Evolutionary conservation across 1,140 invertebrate species (phyloP).

Genomic region (Brachionus sp.): DNA sequence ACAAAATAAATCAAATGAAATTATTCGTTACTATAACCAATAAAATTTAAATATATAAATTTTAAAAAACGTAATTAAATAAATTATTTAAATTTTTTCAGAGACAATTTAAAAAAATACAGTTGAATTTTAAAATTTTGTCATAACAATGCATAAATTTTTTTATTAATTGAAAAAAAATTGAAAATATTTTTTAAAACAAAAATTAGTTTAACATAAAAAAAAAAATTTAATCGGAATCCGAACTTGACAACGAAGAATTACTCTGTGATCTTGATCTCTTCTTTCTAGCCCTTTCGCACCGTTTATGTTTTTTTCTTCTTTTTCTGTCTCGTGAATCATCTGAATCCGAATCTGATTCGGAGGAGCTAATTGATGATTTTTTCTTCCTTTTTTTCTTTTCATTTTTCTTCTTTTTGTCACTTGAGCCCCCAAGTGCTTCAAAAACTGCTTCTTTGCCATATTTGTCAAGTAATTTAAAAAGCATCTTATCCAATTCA

Average conservation of each 20-base stretch:
- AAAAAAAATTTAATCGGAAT: not conserved
- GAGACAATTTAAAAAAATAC: not conserved
- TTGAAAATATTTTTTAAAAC: not conserved
- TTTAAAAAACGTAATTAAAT: not conserved
- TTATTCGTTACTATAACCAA: not conserved
- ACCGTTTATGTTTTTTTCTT: not conserved
- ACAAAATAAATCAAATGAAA: not conserved
- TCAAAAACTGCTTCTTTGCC: not conserved
- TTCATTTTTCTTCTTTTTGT: conserved; percentile 21
- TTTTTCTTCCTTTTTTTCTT: conserved; percentile 25
- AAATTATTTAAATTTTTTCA: not conserved
- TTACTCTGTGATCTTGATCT: not conserved
- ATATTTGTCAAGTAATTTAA: conserved; percentile 1
- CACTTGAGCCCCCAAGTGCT: not conserved
- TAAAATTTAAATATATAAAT: not conserved
- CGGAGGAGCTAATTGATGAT: not conserved
- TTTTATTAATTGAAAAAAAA: not conserved
- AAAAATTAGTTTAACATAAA: not conserved
- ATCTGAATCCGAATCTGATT: conserved; percentile 1
- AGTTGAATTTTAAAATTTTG: not conserved
- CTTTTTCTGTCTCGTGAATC: not conserved
- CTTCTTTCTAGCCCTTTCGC: not conserved
- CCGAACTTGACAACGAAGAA: not conserved
- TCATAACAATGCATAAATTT: not conserved
- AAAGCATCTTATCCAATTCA: conserved; percentile 5